A percentile compares a stretch with the other conserved stretches of the same genome.
Conservation (phyloP, 2,888 invertebrate species). For the Caenorhabditis doughertyi region DNA sequence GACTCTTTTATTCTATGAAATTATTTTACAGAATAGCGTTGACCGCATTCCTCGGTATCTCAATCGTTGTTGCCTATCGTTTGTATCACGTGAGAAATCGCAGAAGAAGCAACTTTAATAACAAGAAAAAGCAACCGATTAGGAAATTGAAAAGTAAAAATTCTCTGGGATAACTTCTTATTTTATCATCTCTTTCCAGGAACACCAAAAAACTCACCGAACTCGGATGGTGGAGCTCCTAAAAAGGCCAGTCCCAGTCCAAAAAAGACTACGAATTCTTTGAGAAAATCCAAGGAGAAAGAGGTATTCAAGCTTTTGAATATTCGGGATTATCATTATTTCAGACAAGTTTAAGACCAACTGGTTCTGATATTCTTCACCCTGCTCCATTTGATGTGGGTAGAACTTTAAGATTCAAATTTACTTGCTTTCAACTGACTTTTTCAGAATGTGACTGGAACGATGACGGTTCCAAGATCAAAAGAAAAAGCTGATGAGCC, state of each 20-base stretch:
- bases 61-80: conserved; percentile 47
- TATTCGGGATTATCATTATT: neutral
- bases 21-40: conserved; percentile 36
- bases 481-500: conserved; percentile 5
- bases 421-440: no score
- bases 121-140: conserved; percentile 33
- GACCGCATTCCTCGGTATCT: conserved; percentile 46
- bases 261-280: neutral
- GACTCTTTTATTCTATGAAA: neutral
- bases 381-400: conserved; percentile 38
- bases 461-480: conserved; percentile 31
- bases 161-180: neutral
- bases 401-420: neutral
- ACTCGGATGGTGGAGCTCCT: neutral
- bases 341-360: conserved; percentile 12
- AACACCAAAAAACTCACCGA: conserved; percentile 11
- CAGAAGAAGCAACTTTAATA: neutral
- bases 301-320: neutral
- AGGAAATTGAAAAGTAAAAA: conserved; percentile 26
- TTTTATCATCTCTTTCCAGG: neutral
- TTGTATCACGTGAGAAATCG: conserved; percentile 29
- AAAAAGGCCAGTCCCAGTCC: neutral
- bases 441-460: conserved; percentile 48
- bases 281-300: neutral
- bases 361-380: conserved; percentile 48